Conservation (phyloP, 2,888 invertebrate species). For the Drosophila formosana region DNA sequence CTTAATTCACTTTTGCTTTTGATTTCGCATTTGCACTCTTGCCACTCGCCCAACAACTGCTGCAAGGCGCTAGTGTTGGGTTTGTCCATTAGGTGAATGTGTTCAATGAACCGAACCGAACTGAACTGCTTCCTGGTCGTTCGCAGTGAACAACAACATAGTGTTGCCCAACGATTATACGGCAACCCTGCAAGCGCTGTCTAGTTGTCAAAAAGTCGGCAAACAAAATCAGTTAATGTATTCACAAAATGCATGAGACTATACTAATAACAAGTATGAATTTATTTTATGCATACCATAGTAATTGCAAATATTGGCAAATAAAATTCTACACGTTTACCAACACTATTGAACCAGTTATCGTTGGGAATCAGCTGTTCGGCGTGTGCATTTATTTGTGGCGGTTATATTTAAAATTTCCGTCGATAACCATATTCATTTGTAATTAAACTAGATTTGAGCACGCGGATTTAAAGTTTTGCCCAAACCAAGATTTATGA, state of each 20-base stretch:
- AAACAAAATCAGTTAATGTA: not conserved
- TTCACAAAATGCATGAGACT: not conserved
- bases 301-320: not conserved
- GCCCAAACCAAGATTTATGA: too few relatives aligned
- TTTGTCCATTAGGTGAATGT: constrained; percentile 46
- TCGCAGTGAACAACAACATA: constrained; percentile 14
- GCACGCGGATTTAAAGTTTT: too few relatives aligned
- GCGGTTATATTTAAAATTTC: constrained; percentile 12
- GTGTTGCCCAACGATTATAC: not conserved
- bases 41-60: constrained; percentile 63
- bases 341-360: constrained; percentile 29
- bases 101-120: constrained; percentile 37
- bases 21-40: constrained; percentile 45
- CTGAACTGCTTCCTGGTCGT: constrained; percentile 20
- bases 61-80: constrained; percentile 54
- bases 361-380: constrained; percentile 42
- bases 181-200: constrained; percentile 25
- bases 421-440: not conserved
- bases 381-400: not conserved
- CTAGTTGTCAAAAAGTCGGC: not conserved
- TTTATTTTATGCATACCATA: not conserved
- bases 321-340: not conserved
- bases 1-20: constrained; percentile 60
- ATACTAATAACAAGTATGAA: not conserved
- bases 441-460: too few relatives aligned